Base-by-base conservation (phyloP, 2,113 vertebrate genomes). In the Pica pica region DNA sequence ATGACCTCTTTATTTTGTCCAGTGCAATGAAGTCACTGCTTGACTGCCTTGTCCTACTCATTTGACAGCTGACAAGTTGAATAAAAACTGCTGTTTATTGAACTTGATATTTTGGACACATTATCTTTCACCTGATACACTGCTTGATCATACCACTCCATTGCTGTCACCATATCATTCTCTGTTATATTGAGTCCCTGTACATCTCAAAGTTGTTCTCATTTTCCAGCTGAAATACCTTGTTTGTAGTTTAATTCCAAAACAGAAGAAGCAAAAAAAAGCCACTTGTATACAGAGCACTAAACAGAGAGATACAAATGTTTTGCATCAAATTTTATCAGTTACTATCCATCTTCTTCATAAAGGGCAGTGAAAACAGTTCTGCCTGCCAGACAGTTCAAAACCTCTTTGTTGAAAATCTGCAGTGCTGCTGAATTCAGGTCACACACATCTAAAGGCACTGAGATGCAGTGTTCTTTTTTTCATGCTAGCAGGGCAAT, bases 21-120 rank as follows among this genome's bases (percentile, higher is more conserved):
- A 6, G 59, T 95, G 77, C 57, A 89, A 21, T 79, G 67, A 90
- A 94, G 33, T 44, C 46, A 14, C 42, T 92, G 73, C 80, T 79
- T 56, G 67, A 80, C 57, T 87, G 83, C 77, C 27, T 92, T 2
- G 3, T 89, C 57, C 60, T 88, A 71, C 5, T 0, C 68, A 56
- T 89, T 87, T 95, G 93, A 82, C 93, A 95, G 93, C 88, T 95
- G 90, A 86, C 94, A 95, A 68, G 85, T 84, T 74, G 30, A 87
- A 95, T 95, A 75, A 90, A 95, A 95, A 68, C 33, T 95, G 64
- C 47, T 92, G 19, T 53, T 83, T 89, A 87, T 94, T 85, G 1
- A 42, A 93, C 50, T 89, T 92, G 83, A 91, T 79, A 67, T 79
- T 95, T 92, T 82, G 90, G 77, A 78, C 89, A 93, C 37, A 42